Base-by-base conservation (phyloP, 1,140 invertebrate genomes). In the Cepaea nemoralis region DNA sequence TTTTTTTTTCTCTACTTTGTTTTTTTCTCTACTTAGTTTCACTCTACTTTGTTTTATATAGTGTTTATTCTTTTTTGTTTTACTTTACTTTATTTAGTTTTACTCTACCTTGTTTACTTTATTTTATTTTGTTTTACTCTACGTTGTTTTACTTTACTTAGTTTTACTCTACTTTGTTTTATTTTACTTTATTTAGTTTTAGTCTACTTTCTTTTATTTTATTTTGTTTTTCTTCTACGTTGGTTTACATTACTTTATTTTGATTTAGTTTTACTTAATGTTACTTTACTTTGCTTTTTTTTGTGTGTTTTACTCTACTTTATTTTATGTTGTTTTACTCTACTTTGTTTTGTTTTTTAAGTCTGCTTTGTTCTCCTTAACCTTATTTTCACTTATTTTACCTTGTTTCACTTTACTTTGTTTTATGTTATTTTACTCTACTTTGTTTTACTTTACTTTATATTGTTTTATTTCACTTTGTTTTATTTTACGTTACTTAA, bases 371-470 rank as follows among this genome's bases (percentile, higher is more conserved):
- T n/a, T n/a, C n/a, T 14, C 75, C 59, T 35, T 55, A 27, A 40
- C 59, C 75, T 77, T 14, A 40, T 55, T 35, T 77, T 14, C 48
- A 55, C 45, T 74, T 12, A 19, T 33, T 74, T 31, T 37, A 27
- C 40, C 71, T 42, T n/a, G 27, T 39, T 77, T 48, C 27, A 39
- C 55, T n/a, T n/a, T n/a, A n/a, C n/a, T n/a, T n/a, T n/a, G n/a
- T n/a, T n/a, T n/a, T n/a, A n/a, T n/a, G n/a, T 48, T 31, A n/a
- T 37, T 50, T 55, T 12, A 35, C 37, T 77, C 74, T 55, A n/a
- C 48, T 50, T 55, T 45, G n/a, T 45, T 77, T 45, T 55, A 40
- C 48, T 55, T 27, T 55, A n/a, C 48, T 50, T 55, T 35, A n/a
- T 35, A 31, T 39, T 75, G 12, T 31, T 45, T 42, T 14, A 16